Base-by-base conservation (phyloP, 2,888 invertebrate genomes). In the Ernsta delagoae region DNA sequence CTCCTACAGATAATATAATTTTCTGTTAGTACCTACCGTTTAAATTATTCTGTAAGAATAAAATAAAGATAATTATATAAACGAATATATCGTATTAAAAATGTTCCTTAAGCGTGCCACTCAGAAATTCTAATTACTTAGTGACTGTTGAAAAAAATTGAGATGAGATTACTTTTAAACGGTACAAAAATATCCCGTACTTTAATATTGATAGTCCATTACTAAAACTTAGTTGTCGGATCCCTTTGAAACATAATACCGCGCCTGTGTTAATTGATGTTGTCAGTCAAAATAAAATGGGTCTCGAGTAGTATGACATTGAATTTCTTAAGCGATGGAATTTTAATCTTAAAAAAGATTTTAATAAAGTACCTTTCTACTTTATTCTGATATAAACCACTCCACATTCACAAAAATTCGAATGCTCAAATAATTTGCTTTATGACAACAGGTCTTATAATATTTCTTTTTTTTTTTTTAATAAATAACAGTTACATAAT, bases 251-350 rank as follows among this genome's bases (percentile, higher is more conserved):
- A 93, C 77, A 72, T 75, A 79, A 91, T 83, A 88, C 92, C 92
- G 88, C 84, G 78, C 78, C 90, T 89, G 90, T 83, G 83, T 88
- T 93, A 93, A 93, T 93, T 92, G 92, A 91, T 88, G 87, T 89
- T 90, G 92, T 92, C 92, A 93, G 85, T 92, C 90, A 89, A 84
- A 81, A 89, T 88, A 86, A 82, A 88, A 86, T 82, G 82, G 80
- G 80, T 79, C 76, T 79, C 64, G 62, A 70, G 69, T 70, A 67
- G 59, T 64, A 60, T 70, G 70, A 34, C 24, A 9, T 45, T 36
- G 12, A 59, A n/a, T 7, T 54, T 16, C 2, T 34, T 8, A 34
- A 34, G 31, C 9, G 9, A 7, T 9, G 53, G 53, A 53, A 53
- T 9, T 53, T 53, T 16, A 53, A 53, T 24, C 24, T 2, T 53